Conservation (phyloP, 1,140 invertebrate species). For the Pentalonia nigronervosa region DNA sequence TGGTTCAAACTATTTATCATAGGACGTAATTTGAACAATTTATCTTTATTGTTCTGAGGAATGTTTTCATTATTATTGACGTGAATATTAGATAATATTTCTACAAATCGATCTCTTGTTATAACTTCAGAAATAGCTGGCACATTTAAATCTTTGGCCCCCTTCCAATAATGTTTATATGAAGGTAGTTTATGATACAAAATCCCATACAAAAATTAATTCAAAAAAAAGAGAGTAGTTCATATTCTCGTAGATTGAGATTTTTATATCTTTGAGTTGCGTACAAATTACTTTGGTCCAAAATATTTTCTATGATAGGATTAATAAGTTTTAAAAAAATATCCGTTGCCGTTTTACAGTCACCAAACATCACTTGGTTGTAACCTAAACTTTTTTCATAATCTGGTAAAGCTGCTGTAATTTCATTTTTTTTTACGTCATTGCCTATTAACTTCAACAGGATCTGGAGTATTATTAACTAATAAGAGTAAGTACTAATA, state of each 20-base stretch:
- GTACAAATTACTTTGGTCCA: neutral
- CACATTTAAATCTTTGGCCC: neutral
- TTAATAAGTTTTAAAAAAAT: neutral
- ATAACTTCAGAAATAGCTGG: constrained; percentile 20
- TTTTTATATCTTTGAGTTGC: constrained; percentile 1
- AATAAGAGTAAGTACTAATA: too few relatives aligned
- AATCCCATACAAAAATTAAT: constrained; percentile 23
- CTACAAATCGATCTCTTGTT: constrained; percentile 38
- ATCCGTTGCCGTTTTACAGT: neutral
- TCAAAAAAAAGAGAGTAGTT: neutral
- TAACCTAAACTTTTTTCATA: neutral
- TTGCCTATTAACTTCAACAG: too few relatives aligned
- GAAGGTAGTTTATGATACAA: neutral
- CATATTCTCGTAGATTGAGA: neutral
- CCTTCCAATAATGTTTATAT: neutral
- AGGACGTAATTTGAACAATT: constrained; percentile 58
- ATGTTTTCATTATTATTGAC: constrained; percentile 57
- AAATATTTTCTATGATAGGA: neutral
- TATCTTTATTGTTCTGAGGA: constrained; percentile 53
- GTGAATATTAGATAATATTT: constrained; percentile 57
- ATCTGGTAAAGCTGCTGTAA: neutral
- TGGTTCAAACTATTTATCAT: constrained; percentile 57
- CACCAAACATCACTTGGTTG: neutral
- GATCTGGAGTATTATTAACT: too few relatives aligned
- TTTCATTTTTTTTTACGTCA: too few relatives aligned